A percentile compares a stretch with the other conserved stretches of the same genome.
Evolutionary conservation across 1,140 invertebrate species (phyloP).

Genomic region (Uloborus diversus): DNA sequence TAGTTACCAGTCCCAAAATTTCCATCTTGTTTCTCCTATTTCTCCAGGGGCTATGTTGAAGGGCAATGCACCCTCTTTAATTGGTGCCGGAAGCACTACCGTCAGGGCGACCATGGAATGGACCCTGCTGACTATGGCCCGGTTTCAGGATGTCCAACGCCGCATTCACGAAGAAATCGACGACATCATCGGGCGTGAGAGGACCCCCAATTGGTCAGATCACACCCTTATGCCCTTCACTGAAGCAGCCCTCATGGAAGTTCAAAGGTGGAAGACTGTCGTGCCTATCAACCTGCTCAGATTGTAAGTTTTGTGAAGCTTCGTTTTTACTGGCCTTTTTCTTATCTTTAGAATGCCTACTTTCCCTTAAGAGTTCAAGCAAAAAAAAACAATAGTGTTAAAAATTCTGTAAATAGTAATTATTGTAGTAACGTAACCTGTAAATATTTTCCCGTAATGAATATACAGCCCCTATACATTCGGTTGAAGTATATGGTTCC

Average conservation of each 20-base stretch:
- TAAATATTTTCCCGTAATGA: too few species aligned
- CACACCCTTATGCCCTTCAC: constrained; percentile 60
- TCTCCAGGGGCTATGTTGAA: constrained; percentile 54
- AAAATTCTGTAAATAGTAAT: too few species aligned
- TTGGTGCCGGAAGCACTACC: constrained; percentile 64
- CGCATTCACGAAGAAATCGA: constrained; percentile 63
- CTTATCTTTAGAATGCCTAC: too few species aligned
- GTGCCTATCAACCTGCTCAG: constrained; percentile 59
- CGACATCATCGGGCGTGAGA: constrained; percentile 59
- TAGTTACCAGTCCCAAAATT: too few species aligned
- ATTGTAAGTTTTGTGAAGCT: constrained; percentile 47
- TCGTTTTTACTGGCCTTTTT: too few species aligned
- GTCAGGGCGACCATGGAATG: constrained; percentile 63
- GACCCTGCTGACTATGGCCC: constrained; percentile 62
- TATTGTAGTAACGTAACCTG: too few species aligned
- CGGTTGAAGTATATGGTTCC: too few species aligned
- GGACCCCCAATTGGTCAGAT: constrained; percentile 58
- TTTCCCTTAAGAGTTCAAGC: too few species aligned
- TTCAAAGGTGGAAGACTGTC: constrained; percentile 60
- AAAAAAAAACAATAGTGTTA: too few species aligned
- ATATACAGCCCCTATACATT: too few species aligned
- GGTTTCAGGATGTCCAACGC: constrained; percentile 64
- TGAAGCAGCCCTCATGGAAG: constrained; percentile 61
- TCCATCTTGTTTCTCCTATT: too few species aligned
- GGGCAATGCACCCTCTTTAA: constrained; percentile 59